These are phyloP conservation scores for Pipistrellus kuhlii DNA, from an alignment of 2,797 vertebrate genomes.

Conservation along the genomic window DNA sequence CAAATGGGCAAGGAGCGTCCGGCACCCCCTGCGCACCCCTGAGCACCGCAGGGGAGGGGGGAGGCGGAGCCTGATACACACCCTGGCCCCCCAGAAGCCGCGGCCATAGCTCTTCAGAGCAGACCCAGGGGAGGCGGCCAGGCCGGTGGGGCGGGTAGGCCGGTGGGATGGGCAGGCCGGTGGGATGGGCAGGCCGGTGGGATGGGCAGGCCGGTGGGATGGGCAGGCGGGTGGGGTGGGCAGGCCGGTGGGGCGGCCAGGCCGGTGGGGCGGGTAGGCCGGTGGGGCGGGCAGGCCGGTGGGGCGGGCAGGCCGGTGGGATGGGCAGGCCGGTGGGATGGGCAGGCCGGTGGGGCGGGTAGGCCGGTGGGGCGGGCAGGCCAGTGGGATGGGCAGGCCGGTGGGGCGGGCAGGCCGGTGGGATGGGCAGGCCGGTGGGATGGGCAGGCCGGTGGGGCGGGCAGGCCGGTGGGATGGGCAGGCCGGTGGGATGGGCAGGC, in stretches of 20 bases:
- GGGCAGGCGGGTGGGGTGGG: rapidly evolving
- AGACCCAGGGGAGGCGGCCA: background rate
- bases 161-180: background rate
- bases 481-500: background rate
- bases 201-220: background rate
- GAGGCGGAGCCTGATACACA: no score
- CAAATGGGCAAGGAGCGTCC: background rate
- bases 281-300: background rate
- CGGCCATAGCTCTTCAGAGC: background rate
- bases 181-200: background rate
- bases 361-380: background rate
- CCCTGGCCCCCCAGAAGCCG: background rate
- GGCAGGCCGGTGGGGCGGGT: background rate
- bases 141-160: rapidly evolving
- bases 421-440: background rate
- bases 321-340: rapidly evolving
- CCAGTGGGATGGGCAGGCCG: background rate
- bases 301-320: background rate
- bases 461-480: background rate
- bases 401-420: background rate
- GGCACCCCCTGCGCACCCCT: background rate
- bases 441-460: background rate
- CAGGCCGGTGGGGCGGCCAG: background rate
- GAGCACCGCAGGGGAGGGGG: background rate
- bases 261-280: no score